phyloP scores from a whole-genome alignment of 35 echinoderm and acorn worm species.

The Ophiothrix spiculata region DNA sequence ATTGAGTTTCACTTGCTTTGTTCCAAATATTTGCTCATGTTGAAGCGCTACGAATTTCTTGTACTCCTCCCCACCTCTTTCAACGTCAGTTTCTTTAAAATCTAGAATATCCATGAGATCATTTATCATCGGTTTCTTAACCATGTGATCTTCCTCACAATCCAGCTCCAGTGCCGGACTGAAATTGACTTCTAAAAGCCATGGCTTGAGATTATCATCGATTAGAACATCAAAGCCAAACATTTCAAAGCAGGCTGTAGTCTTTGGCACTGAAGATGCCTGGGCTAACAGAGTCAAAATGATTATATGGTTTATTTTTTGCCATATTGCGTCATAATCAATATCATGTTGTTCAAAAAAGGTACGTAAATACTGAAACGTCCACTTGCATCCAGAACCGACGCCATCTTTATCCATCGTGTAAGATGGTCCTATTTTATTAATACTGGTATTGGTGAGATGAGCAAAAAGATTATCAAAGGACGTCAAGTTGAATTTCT shows the following conservation, averaged over 20 bases:
- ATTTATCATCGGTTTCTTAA: constrained; percentile 65
- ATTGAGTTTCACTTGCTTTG: too few species aligned
- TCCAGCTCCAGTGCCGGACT: constrained; percentile 74
- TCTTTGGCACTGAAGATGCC: constrained; percentile 60
- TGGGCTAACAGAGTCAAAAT: constrained; percentile 69
- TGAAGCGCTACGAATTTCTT: constrained; percentile 33
- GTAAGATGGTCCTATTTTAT: constrained; percentile 79
- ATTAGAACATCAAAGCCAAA: constrained; percentile 95
- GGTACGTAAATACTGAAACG: constrained; percentile 55
- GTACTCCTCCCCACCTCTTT: constrained; percentile 45
- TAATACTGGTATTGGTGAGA: constrained; percentile 91
- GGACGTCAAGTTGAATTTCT: constrained; percentile 79
- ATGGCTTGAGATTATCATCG: constrained; percentile 74
- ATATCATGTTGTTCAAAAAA: constrained; percentile 86
- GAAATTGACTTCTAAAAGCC: constrained; percentile 88
- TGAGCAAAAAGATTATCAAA: constrained; percentile 73
- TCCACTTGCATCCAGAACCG: constrained; percentile 90
- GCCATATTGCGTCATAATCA: constrained; percentile 66
- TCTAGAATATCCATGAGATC: constrained; percentile 64
- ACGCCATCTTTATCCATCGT: constrained; percentile 68
- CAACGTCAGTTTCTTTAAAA: constrained; percentile 47
- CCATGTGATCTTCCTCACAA: constrained; percentile 46
- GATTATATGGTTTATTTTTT: constrained; percentile 73
- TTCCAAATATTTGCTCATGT: neutral
- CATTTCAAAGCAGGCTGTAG: constrained; percentile 61